A percentile compares a stretch with the other conserved stretches of the same genome.
Evolutionary conservation across 2,113 vertebrate species (phyloP).

Genomic region (Meles meles): DNA sequence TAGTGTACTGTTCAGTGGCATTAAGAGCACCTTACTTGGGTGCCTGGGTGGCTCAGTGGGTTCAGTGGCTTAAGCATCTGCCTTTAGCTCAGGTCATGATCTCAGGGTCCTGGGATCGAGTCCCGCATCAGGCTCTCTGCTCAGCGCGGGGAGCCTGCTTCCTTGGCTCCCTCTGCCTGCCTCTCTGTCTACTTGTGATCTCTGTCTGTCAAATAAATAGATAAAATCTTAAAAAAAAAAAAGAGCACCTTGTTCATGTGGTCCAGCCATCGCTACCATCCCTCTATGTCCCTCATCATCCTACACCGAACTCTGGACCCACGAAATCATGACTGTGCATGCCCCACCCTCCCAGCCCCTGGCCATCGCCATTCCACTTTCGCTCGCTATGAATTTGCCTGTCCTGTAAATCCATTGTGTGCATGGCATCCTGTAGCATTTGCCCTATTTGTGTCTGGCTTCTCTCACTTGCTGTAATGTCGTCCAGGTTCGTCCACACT

Average conservation of each 20-base stretch:
- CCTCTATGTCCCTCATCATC: background rate
- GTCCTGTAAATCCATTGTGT: accelerated
- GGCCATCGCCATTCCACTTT: background rate
- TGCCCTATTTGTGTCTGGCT: background rate
- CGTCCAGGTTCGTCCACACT: background rate
- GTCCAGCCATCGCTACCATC: too few species aligned
- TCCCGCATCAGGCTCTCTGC: too few species aligned
- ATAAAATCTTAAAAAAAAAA: too few species aligned
- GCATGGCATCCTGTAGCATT: background rate
- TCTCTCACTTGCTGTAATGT: background rate
- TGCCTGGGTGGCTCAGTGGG: too few species aligned
- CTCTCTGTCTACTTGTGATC: too few species aligned
- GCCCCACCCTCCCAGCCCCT: background rate
- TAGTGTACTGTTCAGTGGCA: background rate
- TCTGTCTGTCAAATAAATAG: too few species aligned
- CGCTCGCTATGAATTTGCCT: background rate
- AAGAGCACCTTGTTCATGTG: background rate
- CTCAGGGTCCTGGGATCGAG: too few species aligned
- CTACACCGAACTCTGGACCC: background rate
- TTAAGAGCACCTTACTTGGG: background rate
- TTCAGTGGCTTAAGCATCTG: too few species aligned
- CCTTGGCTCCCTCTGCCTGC: too few species aligned
- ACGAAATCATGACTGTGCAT: background rate
- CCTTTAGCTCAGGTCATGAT: too few species aligned
- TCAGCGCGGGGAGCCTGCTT: too few species aligned